Base-by-base conservation (phyloP, 2,888 invertebrate species). In the Orthonevra nobilis region DNA sequence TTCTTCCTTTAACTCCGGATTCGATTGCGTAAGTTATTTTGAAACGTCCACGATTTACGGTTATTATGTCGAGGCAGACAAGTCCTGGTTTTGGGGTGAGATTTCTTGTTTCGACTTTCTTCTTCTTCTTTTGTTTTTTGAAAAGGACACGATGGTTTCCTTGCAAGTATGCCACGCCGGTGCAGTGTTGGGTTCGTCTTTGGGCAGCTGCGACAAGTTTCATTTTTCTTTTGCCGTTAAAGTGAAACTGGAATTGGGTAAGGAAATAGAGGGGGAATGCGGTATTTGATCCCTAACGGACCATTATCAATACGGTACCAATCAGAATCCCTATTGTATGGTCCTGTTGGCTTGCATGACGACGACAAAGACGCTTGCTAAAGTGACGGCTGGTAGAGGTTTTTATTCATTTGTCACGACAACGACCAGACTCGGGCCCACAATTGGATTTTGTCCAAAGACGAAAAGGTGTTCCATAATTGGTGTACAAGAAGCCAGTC, bases 151-250 rank as follows among this genome's bases (percentile, higher is more conserved):
- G n/a, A n/a, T n/a, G n/a, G n/a, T 48, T 48, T 60, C 7, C 23
- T 42, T 58, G 12, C 54, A 50, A 79, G 52, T 66, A 73, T 44
- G 34, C 15, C 66, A 73, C 72, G 64, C 73, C 79, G 79, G 79
- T 79, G n/a, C n/a, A n/a, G n/a, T n/a, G n/a, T n/a, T n/a, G n/a
- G n/a, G n/a, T n/a, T n/a, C n/a, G 66, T 36, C 40, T 36, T 26
- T 68, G 61, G 73, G 23, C 79, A 79, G 79, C 73, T 79, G 79
- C 50, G 34, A 36, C 15, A 61, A 79, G 79, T 79, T 73, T 79
- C 79, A 15, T 42, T 73, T 79, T 79, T 79, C 79, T 61, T 56
- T 56, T 48, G 17, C 54, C 79, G 66, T 73, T 73, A 61, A 12
- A 63, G 10, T 28, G 17, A 19, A 19, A 28, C n/a, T 42, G 36